Evolutionary conservation across 2,888 invertebrate species (phyloP).

Genomic region (Protonemura montana): DNA sequence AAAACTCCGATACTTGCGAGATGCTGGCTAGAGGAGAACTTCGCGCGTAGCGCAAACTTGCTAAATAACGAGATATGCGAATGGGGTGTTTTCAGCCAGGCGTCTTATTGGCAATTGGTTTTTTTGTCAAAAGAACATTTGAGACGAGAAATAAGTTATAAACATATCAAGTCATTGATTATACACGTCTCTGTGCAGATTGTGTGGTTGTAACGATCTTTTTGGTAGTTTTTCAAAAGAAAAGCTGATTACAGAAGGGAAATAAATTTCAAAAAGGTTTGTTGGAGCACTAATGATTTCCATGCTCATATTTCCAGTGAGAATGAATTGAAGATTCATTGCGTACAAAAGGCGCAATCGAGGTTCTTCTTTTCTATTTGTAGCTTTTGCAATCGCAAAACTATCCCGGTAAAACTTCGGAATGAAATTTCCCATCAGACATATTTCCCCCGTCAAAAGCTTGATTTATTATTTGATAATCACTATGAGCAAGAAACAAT

Average conservation of each 20-base stretch:
- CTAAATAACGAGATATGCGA: constrained; percentile 2
- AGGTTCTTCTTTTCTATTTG: background rate
- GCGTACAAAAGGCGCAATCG: background rate
- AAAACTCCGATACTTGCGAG: background rate
- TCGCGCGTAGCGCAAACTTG: background rate
- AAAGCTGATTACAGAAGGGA: background rate
- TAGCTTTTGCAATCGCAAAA: background rate
- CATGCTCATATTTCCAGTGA: background rate
- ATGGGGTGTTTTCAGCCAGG: background rate
- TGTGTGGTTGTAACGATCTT: background rate
- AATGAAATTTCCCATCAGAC: background rate
- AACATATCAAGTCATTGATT: constrained; percentile 5
- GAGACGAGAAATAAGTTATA: background rate
- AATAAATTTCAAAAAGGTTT: background rate
- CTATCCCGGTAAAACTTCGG: background rate
- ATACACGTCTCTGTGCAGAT: background rate
- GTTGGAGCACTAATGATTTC: background rate
- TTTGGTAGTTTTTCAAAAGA: background rate
- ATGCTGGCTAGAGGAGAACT: background rate
- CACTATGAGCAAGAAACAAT: background rate
- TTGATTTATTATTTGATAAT: background rate
- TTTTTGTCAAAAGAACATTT: background rate
- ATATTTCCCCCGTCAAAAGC: background rate
- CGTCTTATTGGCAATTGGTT: background rate
- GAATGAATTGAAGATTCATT: background rate